Evolutionary conservation across 2,113 vertebrate genomes (phyloP), one percentile per base, ranked within the genome.

Genomic region (Drymodes brunneopygia): DNA sequence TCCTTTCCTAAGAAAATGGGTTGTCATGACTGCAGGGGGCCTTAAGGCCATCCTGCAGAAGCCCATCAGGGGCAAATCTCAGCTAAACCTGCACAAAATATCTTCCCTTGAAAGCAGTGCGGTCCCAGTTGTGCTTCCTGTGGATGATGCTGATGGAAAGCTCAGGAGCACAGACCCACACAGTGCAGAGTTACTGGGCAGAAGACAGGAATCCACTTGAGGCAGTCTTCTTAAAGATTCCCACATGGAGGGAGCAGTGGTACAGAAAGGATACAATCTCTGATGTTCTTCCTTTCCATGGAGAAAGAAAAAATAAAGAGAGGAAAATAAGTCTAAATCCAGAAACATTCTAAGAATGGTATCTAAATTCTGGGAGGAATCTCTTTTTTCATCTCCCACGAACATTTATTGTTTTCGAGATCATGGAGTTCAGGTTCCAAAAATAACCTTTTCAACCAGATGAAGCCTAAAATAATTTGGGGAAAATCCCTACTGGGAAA

Each of bases 201-300:
- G 56, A 67, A 64, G 60, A 45, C 0, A 60, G 5, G 45, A 48
- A 54, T 33, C 66, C 10, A 1, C 22, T 22, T 44, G 66, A 60
- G 54, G n/a, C 24, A 11, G 16, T 19, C 67, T 48, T 44, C 42
- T 62, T 11, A 15, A 45, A 35, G 57, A 60, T 42, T 25, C 48
- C 85, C 1, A 0, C 40, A 9, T 2, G 19, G 57, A 78, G 42
- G 25, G 40, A 42, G 22, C 66, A 35, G 24, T 31, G 38, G 61
- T 44, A 67, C 69, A 36, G 48, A 92, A 98, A 97, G 97, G 97
- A 98, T 98, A 98, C 97, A 81, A 88, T 79, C 16, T 88, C 57
- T 11, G 96, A 88, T 38, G 92, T 83, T 88, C 95, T 84, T 94
- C 94, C 97, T 97, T 90, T 85, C 28, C 22, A 0, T 25, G 22